Base-by-base conservation (phyloP, 2,113 vertebrate genomes). In the Odocoileus hemionus region DNA sequence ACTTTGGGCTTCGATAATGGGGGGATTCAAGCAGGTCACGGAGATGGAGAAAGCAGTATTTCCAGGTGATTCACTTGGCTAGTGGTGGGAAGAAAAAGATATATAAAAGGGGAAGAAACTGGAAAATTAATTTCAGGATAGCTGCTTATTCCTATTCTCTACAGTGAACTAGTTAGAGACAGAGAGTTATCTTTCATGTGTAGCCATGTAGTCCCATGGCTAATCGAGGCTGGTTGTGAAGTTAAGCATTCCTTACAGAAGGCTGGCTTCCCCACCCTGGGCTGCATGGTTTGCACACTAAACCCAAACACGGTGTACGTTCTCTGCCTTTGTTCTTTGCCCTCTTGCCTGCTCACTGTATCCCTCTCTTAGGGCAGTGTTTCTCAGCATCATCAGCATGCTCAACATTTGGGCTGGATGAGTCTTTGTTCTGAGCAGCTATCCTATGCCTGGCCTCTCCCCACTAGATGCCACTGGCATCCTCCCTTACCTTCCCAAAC, bases 231-330 rank as follows among this genome's bases (percentile, higher is more conserved):
- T 21, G 33, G 4, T 11, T 45, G 12, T 89, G 84, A 47, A 78
- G 47, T 30, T 74, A 17, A 43, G 36, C 0, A 0, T 58, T 90
- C 7, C 36, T 67, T 30, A 33, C 13, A 1, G 3, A n/a, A 86
- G 36, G 28, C 12, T 12, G 15, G 17, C 45, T 80, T 57, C 50
- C 76, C 14, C 19, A 10, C 5, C 1, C 1, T 11, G 15, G 19
- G 6, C 25, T 70, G 8, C 0, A 0, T 30, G 14, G 50, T 2
- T 16, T 36, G 79, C 4, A 1, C 16, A 10, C 0, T 23, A 6
- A 60, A 28, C 10, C 33, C 39, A 54, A 86, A 26, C 6, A 0
- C 39, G 5, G 6, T 1, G 0, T 16, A 0, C 43, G 12, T 80
- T 17, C 6, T 47, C 19, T 52, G 8, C 30, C 28, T 58, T 79